Base-by-base conservation (phyloP, 2,888 invertebrate genomes). In the Thereva nobilitata region DNA sequence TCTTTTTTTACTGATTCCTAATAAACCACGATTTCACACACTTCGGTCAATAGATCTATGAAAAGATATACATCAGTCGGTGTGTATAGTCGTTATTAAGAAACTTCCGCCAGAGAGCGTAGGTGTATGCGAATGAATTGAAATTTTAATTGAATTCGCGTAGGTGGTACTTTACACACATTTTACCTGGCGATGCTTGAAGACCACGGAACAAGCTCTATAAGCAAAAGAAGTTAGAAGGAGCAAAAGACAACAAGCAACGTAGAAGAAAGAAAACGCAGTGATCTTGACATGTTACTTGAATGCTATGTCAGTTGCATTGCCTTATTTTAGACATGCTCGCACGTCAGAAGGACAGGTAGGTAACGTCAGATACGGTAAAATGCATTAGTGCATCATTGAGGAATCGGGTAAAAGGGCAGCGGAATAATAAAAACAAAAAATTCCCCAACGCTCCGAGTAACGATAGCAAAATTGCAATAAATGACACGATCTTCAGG, bases 51-150 rank as follows among this genome's bases (percentile, higher is more conserved):
- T 59, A 5, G 59, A 49, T 47, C 47, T 63, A 49, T 49, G 40
- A 47, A 9, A 41, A 10, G 40, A 34, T 23, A 12, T 56, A 56
- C 8, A 23, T 23, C 23, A 23, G 23, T 2, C 23, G 23, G 8
- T 41, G 42, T 34, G 5, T 50, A 52, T 52, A 52, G 23, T 34
- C 34, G 35, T 52, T 52, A 52, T 52, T 52, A 35, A 52, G 8
- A 52, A 64, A 64, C 64, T 64, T 64, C 64, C 64, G 64, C 49
- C 40, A 55, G 23, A 2, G 2, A 23, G 45, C 55, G 66, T 66
- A 44, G 66, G 66, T 66, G 66, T 66, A 66, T 66, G 66, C 66
- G 66, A 57, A 66, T 57, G 66, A 66, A 66, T 66, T 56, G 65
- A 56, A 56, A 56, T 50, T 66, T 66, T 57, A 66, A 66, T 66